Evolutionary conservation across 2,888 invertebrate species (phyloP), one percentile per base, ranked within the genome.

Genomic region (Imbricaverruca yamaguchii): DNA sequence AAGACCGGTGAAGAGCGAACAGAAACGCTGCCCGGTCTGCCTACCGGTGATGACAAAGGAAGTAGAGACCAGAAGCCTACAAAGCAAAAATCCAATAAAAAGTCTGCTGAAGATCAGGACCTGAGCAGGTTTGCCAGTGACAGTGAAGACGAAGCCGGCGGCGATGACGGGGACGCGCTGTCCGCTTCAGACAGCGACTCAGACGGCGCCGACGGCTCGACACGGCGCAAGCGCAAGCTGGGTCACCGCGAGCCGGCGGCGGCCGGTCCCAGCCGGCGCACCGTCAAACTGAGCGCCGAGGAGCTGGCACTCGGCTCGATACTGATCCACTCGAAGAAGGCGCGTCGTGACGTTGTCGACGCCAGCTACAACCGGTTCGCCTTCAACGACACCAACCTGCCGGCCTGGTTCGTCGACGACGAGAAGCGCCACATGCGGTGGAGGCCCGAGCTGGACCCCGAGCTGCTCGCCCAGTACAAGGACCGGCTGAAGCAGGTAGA

Each of bases 321-420:
- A 88, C 91, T 99, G 89, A 92, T 95, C 11, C 92, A 94, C 81
- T 97, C 97, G 65, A 93, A 93, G 87, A 98, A 97, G 88, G 91
- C 93, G 21, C 94, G 94, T 85, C 91, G 97, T 63, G 97, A 99
- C 86, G 88, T 98, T 15, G 89, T 93, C 15, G 98, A 98, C 86
- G 92, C 91, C 80, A 96, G 93, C 0, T 98, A 96, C 94, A 96
- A 98, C 88, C 91, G 96, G 3, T 83, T 83, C 81, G 84, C 84
- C 83, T 81, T 80, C 81, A 80, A 82, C 86, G 95, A 96, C 86
- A 98, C 98, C 87, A 91, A 94, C 86, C 89, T 99, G 80, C 99
- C 99, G 0, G 93, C 94, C 85, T 99, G 99, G 99, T 99, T 99
- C 88, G 90, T 91, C 0, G 92, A 94, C 82, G 98, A 99, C 85